phyloP scores from a whole-genome alignment of 2,113 vertebrate species.

The Amazona vittata region DNA sequence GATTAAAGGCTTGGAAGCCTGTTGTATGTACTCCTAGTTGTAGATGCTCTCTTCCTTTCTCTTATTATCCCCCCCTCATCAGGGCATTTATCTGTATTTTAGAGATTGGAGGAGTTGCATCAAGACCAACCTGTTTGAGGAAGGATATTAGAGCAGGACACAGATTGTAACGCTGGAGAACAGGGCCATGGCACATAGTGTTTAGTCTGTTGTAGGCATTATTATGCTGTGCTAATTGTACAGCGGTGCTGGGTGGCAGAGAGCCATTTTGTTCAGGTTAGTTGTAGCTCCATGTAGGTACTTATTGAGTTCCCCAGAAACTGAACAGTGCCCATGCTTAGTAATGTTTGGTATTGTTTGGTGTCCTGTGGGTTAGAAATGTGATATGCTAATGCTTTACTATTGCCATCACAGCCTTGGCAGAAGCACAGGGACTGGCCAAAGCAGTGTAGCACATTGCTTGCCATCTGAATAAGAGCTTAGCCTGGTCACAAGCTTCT shows the following conservation, averaged over 20 bases:
- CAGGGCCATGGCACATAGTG: neutral
- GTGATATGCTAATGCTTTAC: constrained; percentile 50
- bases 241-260: constrained; percentile 27
- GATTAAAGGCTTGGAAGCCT: constrained; percentile 25
- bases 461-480: constrained; percentile 30
- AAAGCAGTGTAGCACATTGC: neutral
- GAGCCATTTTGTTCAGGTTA: constrained; percentile 40
- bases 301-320: neutral
- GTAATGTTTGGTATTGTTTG: constrained; percentile 7
- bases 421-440: neutral
- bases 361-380: constrained; percentile 45
- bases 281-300: neutral
- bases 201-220: neutral
- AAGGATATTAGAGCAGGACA: neutral
- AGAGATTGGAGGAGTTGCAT: neutral
- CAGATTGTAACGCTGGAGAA: neutral
- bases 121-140: neutral
- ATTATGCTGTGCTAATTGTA: constrained; percentile 29
- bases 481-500: constrained; percentile 35
- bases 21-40: neutral
- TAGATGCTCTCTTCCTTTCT: neutral
- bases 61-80: neutral
- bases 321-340: neutral
- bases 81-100: neutral
- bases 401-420: neutral